phyloP scores from a whole-genome alignment of 2,888 invertebrate genomes.

The Spilarctia lutea region DNA sequence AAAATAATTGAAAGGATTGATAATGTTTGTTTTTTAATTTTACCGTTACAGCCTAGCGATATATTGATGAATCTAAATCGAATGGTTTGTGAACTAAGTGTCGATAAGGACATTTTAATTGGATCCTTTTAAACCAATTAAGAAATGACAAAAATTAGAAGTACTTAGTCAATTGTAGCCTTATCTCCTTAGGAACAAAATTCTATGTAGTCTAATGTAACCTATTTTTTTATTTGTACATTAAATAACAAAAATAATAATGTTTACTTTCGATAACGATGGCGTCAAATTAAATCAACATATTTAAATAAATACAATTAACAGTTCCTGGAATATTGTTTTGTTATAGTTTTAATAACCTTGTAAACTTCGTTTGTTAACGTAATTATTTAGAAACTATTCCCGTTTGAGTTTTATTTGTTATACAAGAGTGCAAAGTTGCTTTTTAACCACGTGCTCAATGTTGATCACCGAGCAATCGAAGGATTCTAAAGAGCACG shows the following conservation, averaged over 20 bases:
- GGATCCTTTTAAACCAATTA: neutral
- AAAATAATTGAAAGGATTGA: neutral
- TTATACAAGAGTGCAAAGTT: too few relatives aligned
- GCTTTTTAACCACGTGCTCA: too few relatives aligned
- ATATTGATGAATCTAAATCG: neutral
- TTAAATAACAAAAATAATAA: conserved; percentile 42
- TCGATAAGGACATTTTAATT: too few relatives aligned
- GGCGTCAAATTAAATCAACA: conserved; percentile 44
- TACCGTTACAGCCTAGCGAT: neutral
- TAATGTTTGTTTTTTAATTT: neutral
- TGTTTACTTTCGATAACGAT: conserved; percentile 39
- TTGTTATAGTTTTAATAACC: conserved; percentile 12
- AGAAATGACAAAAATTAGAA: neutral
- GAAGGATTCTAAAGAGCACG: too few relatives aligned
- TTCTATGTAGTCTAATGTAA: conserved; percentile 27
- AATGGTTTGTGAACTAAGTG: too few relatives aligned
- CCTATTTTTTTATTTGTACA: conserved; percentile 46
- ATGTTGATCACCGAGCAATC: too few relatives aligned
- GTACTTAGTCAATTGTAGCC: neutral
- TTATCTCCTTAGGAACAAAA: neutral
- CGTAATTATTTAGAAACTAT: neutral
- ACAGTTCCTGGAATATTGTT: conserved; percentile 14
- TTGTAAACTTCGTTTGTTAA: neutral
- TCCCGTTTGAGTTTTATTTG: neutral
- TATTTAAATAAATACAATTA: conserved; percentile 43